Evolutionary conservation across 1,140 invertebrate species (phyloP), one percentile per base, ranked within the genome.

Genomic region (Cardiocondyla obscurior): DNA sequence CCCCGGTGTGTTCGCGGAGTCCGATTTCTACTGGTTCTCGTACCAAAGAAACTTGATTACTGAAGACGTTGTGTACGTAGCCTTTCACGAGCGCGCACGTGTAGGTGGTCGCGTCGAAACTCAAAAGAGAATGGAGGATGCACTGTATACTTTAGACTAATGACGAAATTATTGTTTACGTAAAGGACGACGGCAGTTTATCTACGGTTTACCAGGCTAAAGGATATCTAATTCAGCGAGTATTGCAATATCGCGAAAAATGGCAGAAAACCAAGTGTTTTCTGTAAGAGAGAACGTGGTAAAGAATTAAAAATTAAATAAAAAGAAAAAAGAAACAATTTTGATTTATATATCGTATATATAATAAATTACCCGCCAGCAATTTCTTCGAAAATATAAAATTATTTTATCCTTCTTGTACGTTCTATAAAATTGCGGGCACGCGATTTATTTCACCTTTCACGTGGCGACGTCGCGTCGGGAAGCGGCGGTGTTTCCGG

Each of bases 1-100:
- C 81, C 72, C 70, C 60, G 60, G 76, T 84, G 83, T 86, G 65
- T 58, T 86, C 60, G 82, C 64, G n/a, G 42, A 64, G 74, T 83
- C 86, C 83, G 22, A 51, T 53, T 55, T 14, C 83, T 82, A 79
- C 53, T 39, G 39, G 36, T 67, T 51, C 19, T 62, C 69, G 86
- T 44, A 79, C 83, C 82, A 67, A 65, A 67, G 73, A 87, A 90
- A 91, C 87, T 89, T 88, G 84, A 90, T 90, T 90, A 91, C 85
- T 84, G 69, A 88, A 91, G 82, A 85, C 67, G 72, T 76, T 82
- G 70, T 74, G 70, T 76, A 62, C 22, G 57, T 49, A 76, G 62
- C 42, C 22, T 51, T 14, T 25, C 33, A 39, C 51, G 12, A 12
- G 7, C 12, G 16, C 16, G 2, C 44, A 53, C 16, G 19, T 25